Percentiles rank a stretch among this genome's conserved stretches.
Conservation (phyloP, 2,113 vertebrate genomes). For the Oncorhynchus mykiss region DNA sequence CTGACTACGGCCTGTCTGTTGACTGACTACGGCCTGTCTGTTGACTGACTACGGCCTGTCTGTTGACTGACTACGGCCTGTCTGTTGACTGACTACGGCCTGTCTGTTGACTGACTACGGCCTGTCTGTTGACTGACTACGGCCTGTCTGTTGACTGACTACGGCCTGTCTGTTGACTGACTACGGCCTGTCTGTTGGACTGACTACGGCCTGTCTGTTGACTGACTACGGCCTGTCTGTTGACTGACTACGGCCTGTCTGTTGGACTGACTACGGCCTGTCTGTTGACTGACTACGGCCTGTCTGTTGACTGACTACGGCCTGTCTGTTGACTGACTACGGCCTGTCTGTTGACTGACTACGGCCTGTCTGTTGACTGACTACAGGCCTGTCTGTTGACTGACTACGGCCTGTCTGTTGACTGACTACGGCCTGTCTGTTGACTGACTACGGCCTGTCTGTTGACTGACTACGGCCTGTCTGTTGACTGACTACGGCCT, state of each 20-base stretch:
- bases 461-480: background rate
- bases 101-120: background rate
- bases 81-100: background rate
- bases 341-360: background rate
- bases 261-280: background rate
- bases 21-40: background rate
- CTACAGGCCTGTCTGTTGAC: too few species aligned
- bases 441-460: background rate
- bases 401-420: background rate
- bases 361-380: too few species aligned
- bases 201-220: background rate
- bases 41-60: background rate
- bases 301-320: background rate
- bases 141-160: background rate
- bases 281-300: background rate
- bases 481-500: background rate
- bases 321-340: background rate
- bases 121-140: background rate
- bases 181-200: background rate
- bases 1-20: background rate
- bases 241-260: background rate
- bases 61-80: background rate
- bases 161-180: background rate
- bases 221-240: background rate
- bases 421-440: background rate